A percentile compares a stretch with the other conserved stretches of the same genome.
phyloP scores from a whole-genome alignment of 2,113 vertebrate genomes.

The Plestiodon gilberti region DNA sequence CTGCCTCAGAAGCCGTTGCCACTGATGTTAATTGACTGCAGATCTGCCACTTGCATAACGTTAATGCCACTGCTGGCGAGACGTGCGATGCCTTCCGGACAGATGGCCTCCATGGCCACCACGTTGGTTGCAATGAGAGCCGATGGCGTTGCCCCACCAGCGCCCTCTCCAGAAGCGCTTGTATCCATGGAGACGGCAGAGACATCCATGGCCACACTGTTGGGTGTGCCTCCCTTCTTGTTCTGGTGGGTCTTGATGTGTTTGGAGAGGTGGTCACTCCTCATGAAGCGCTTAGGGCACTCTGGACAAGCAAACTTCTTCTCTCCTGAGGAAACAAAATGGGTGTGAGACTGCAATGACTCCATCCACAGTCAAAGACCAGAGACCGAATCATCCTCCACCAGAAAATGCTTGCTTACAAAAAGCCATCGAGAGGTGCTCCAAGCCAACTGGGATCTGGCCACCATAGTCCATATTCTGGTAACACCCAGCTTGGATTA shows the following conservation, averaged over 20 bases:
- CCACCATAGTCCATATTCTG: background rate
- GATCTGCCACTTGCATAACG: conserved; percentile 93
- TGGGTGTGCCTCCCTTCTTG: conserved; percentile 82
- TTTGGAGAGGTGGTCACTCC: conserved; percentile 95
- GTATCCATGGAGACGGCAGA: conserved; percentile 78
- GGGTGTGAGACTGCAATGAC: background rate
- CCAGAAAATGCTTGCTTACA: background rate
- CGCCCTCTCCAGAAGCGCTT: conserved; percentile 70
- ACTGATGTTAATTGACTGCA: conserved; percentile 92
- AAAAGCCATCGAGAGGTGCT: too few relatives aligned
- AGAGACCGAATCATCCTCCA: too few relatives aligned
- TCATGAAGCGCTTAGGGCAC: conserved; percentile 96
- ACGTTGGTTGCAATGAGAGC: conserved; percentile 86
- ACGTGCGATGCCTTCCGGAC: conserved; percentile 90
- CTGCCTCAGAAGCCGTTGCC: conserved; percentile 88
- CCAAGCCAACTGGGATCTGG: background rate
- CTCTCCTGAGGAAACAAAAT: conserved; percentile 79
- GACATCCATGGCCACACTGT: conserved; percentile 72
- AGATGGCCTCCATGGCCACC: conserved; percentile 92
- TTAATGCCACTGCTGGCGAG: conserved; percentile 91
- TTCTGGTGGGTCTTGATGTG: conserved; percentile 96
- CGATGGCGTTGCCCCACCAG: conserved; percentile 71
- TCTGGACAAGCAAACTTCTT: conserved; percentile 92
- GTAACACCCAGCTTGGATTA: background rate
- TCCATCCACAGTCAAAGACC: background rate